Conservation (phyloP, 2,797 vertebrate genomes). For the Galaxias olidus region DNA sequence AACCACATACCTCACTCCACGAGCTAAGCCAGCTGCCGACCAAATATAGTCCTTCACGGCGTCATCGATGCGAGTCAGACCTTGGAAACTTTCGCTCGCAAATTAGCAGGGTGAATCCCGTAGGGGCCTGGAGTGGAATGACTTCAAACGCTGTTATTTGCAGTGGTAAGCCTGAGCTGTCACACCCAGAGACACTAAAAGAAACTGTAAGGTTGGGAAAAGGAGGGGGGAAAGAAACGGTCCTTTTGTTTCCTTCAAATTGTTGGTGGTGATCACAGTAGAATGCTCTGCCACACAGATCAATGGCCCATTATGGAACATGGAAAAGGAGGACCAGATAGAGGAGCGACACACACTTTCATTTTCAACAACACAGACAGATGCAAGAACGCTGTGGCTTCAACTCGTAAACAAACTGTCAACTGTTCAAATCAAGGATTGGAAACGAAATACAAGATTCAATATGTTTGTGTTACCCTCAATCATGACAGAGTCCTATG, state of each 20-base stretch:
- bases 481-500: slow-evolving; percentile 12
- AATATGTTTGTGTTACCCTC: background rate
- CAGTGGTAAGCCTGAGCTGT: too few species aligned
- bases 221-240: slow-evolving; percentile 1
- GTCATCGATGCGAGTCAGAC: too few species aligned
- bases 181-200: too few species aligned
- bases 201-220: too few species aligned
- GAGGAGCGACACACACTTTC: slow-evolving; percentile 41
- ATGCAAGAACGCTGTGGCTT: slow-evolving; percentile 23
- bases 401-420: slow-evolving; percentile 29
- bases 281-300: slow-evolving; percentile 47
- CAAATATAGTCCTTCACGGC: too few species aligned
- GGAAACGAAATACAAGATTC: background rate
- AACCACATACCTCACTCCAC: too few species aligned
- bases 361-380: slow-evolving; percentile 28
- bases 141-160: too few species aligned
- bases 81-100: too few species aligned
- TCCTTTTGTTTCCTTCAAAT: slow-evolving; percentile 42
- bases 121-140: too few species aligned
- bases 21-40: too few species aligned
- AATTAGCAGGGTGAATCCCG: too few species aligned
- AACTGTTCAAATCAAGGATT: slow-evolving; percentile 12
- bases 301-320: slow-evolving; percentile 61
- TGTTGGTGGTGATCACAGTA: slow-evolving; percentile 47
- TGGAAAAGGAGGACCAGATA: slow-evolving; percentile 43